Base-by-base conservation (phyloP, 1,140 invertebrate genomes). In the Hetaerina americana region DNA sequence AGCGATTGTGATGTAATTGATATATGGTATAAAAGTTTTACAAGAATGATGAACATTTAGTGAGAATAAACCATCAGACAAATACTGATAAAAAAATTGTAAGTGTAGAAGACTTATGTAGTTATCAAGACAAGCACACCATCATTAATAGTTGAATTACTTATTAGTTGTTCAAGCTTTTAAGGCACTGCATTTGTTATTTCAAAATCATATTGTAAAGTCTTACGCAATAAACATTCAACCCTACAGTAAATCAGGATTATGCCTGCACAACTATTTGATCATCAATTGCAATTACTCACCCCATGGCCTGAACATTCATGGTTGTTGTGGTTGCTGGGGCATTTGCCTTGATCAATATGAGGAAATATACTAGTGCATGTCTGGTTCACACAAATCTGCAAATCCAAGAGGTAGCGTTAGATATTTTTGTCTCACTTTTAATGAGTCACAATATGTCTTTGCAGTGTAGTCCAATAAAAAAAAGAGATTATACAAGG, bases 271-370 rank as follows among this genome's bases (percentile, higher is more conserved):
- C 3, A 57, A 2, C 24, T 68, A 2, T 2, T 26, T 12, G n/a
- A 57, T 57, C 1, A 57, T 3, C 40, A 57, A 57, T 5, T 57
- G 71, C 68, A 26, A 67, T 72, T 71, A 86, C 90, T 88, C 85
- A 95, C 93, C 81, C 96, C 96, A 83, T 94, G 89, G 66, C 92
- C 92, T 66, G 95, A 98, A 82, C 97, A 99, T 78, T 96, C 92
- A 74, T 89, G 82, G 77, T 91, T 90, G 76, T 92, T 87, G 80
- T 92, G 90, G 80, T 95, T 96, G 72, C 88, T 92, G 66, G 94
- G 94, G 82, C 95, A 98, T 78, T 90, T 90, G 72, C 88, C 90
- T 80, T 90, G 89, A 80, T 92, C 90, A 49, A 93, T 88, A 81
- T 89, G 88, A 10, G 90, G 89, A 81, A 90, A 92, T 71, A 94